phyloP scores from a whole-genome alignment of 2,888 invertebrate genomes.

The Nomada ferruginata region DNA sequence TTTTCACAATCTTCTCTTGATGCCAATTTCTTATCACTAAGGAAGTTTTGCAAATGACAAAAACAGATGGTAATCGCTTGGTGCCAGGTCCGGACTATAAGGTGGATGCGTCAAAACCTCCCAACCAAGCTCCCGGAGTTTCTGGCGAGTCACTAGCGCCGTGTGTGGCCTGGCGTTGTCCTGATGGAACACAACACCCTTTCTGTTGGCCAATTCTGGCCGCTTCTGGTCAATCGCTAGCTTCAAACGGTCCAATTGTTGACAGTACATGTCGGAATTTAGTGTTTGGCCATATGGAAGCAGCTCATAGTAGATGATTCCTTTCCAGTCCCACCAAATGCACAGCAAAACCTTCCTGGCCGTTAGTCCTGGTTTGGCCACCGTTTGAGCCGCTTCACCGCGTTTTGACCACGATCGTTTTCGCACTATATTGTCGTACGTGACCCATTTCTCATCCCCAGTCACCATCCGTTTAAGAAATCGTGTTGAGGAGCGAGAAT shows the following conservation, averaged over 20 bases:
- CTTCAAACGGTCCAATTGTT: conserved; percentile 62
- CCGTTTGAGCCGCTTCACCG: too few relatives aligned
- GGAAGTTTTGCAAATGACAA: conserved; percentile 59
- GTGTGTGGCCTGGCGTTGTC: conserved; percentile 30
- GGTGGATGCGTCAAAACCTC: conserved; percentile 33
- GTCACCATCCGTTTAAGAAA: too few relatives aligned
- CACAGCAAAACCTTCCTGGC: too few relatives aligned
- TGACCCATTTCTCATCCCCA: too few relatives aligned
- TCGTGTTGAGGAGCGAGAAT: too few relatives aligned
- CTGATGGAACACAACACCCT: conserved; percentile 42
- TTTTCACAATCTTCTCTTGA: conserved; percentile 65
- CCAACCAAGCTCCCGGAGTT: conserved; percentile 36
- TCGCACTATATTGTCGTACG: too few relatives aligned
- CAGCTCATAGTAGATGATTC: conserved; percentile 25
- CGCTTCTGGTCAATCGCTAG: conserved; percentile 62
- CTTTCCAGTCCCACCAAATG: conserved; percentile 2
- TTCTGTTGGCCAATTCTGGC: conserved; percentile 41
- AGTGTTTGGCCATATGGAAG: not conserved
- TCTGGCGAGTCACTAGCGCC: conserved; percentile 16
- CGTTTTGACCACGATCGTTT: too few relatives aligned
- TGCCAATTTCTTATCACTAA: conserved; percentile 62
- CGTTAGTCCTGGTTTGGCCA: too few relatives aligned
- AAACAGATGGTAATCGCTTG: conserved; percentile 16
- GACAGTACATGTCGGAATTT: conserved; percentile 34
- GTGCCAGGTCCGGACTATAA: not conserved